phyloP scores from a whole-genome alignment of 2,888 invertebrate genomes.

The Noctua pronuba region DNA sequence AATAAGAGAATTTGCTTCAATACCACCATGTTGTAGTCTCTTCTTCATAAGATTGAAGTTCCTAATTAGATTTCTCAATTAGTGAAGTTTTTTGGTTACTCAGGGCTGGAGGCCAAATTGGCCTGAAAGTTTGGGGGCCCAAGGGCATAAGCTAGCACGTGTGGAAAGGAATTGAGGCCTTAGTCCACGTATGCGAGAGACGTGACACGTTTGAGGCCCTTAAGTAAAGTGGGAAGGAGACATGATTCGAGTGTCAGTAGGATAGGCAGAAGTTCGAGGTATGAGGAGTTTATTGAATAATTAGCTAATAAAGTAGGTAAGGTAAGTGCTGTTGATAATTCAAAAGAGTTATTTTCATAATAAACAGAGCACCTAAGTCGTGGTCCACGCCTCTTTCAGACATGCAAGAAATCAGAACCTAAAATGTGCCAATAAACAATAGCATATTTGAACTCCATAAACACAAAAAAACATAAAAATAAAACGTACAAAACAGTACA shows the following conservation, averaged over 20 bases:
- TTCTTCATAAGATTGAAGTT: conserved; percentile 16
- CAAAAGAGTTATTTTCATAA: not conserved
- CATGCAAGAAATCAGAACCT: not conserved
- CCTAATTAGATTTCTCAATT: conserved; percentile 46
- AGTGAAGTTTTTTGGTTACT: conserved; percentile 51
- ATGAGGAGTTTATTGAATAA: not conserved
- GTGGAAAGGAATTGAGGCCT: conserved; percentile 39
- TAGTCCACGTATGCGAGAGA: conserved; percentile 34
- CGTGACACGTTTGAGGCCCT: conserved; percentile 36
- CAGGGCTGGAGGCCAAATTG: conserved; percentile 32
- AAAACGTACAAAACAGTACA: not conserved
- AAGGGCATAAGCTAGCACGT: conserved; percentile 40
- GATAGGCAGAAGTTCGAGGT: not conserved
- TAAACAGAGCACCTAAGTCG: too few species aligned
- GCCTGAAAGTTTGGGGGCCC: conserved; percentile 30
- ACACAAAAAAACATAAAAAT: not conserved
- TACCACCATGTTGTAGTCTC: not conserved
- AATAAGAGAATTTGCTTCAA: not conserved
- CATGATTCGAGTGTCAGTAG: conserved; percentile 7
- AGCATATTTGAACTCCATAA: not conserved
- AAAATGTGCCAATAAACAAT: not conserved
- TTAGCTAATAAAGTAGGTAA: not conserved
- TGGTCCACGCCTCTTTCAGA: not conserved
- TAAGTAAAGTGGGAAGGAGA: conserved; percentile 14
- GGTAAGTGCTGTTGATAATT: not conserved